Evolutionary conservation across 2,888 invertebrate species (phyloP).

Genomic region (Sycophila texana): DNA sequence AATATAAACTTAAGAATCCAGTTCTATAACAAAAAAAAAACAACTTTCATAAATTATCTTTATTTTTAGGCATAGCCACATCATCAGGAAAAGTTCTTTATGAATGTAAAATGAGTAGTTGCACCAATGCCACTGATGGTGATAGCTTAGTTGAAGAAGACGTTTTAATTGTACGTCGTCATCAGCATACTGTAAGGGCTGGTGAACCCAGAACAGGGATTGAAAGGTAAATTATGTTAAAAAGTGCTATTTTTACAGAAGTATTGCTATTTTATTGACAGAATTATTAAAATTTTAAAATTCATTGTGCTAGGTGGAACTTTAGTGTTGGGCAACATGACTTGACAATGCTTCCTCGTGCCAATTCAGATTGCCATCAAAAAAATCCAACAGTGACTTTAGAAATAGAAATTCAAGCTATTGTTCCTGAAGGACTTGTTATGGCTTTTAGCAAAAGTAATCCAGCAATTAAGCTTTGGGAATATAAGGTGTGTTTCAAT

Average conservation of each 20-base stretch:
- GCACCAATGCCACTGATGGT: constrained; percentile 82
- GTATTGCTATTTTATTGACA: constrained; percentile 8
- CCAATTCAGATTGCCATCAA: constrained; percentile 75
- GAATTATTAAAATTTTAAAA: constrained; percentile 23
- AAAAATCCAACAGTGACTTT: constrained; percentile 55
- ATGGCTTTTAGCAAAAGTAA: constrained; percentile 81
- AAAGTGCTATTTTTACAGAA: constrained; percentile 27
- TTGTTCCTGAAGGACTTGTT: constrained; percentile 85
- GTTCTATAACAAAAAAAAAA: background rate
- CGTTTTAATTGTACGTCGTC: constrained; percentile 87
- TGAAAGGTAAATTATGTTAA: constrained; percentile 82
- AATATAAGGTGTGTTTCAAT: constrained; percentile 81
- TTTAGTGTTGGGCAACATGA: constrained; percentile 95
- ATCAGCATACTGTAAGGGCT: constrained; percentile 92
- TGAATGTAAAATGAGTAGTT: constrained; percentile 86
- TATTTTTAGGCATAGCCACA: constrained; percentile 79
- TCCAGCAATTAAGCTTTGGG: constrained; percentile 82
- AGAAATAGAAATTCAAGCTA: constrained; percentile 80
- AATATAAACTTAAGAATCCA: background rate
- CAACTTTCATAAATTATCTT: background rate
- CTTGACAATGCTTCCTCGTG: constrained; percentile 79
- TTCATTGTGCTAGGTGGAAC: constrained; percentile 84
- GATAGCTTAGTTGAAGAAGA: constrained; percentile 75
- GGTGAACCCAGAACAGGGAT: constrained; percentile 89
- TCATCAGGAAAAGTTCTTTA: constrained; percentile 84